These are phyloP conservation scores for Pedetes capensis DNA, from an alignment of 2,113 vertebrate species.

Conservation along the genomic window DNA sequence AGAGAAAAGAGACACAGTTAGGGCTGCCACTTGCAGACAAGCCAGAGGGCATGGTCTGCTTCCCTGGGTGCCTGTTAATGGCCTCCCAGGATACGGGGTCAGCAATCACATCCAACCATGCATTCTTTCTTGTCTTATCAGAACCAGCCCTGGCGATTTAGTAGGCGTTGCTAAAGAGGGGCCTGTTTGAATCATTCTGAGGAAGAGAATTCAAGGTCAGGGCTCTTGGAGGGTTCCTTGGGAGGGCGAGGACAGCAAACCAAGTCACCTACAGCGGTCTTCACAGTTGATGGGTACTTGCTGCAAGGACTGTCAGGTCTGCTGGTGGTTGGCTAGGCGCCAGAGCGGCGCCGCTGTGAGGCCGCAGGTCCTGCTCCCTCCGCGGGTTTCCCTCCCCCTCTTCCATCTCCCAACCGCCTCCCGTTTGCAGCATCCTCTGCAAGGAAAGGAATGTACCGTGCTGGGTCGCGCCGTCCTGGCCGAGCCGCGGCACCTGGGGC, in stretches of 20 bases:
- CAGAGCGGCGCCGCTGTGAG: constrained; percentile 33
- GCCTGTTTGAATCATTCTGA: neutral
- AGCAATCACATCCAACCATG: neutral
- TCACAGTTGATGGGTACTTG: constrained; percentile 82
- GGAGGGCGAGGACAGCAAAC: constrained; percentile 54
- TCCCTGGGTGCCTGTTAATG: neutral
- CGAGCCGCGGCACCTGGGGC: neutral
- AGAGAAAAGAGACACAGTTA: neutral
- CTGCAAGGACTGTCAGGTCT: constrained; percentile 83
- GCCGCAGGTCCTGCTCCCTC: constrained; percentile 58
- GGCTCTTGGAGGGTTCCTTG: neutral
- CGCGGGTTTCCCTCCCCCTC: constrained; percentile 14
- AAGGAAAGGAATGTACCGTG: constrained; percentile 61
- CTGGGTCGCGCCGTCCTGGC: constrained; percentile 44
- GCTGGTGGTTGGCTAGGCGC: constrained; percentile 81
- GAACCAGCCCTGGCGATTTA: neutral
- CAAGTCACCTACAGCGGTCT: constrained; percentile 81
- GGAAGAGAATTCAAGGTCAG: constrained; percentile 79
- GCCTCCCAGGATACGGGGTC: neutral
- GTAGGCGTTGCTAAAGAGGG: neutral
- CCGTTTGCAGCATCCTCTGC: constrained; percentile 63
- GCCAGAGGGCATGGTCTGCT: neutral
- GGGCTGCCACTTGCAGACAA: neutral
- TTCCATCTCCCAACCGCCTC: constrained; percentile 34
- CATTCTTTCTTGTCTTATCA: neutral